Percentiles rank a stretch among this genome's conserved stretches.
Conservation (phyloP, 2,888 invertebrate genomes). For the Alloplasta piceator region DNA sequence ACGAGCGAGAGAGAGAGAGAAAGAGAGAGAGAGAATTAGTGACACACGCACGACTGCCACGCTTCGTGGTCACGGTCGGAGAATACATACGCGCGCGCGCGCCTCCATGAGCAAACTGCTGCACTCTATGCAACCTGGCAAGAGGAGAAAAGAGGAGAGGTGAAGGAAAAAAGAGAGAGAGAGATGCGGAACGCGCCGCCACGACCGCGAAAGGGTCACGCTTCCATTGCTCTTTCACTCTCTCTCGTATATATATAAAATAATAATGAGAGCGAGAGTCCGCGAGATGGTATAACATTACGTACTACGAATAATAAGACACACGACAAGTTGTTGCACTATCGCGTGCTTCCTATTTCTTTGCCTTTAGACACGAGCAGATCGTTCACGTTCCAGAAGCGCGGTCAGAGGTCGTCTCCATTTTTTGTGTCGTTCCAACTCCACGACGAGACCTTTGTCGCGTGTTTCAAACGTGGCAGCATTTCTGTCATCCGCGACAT, state of each 20-base stretch:
- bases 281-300: not conserved
- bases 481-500: not conserved
- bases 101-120: constrained; percentile 51
- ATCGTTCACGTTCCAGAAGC: constrained; percentile 29
- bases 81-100: constrained; percentile 69
- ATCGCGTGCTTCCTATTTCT: constrained; percentile 44
- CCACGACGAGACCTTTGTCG: not conserved
- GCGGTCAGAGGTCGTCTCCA: constrained; percentile 55
- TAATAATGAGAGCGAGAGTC: constrained; percentile 54
- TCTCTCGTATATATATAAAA: constrained; percentile 51
- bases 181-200: constrained; percentile 69
- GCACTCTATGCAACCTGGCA: constrained; percentile 41
- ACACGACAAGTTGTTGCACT: constrained; percentile 64
- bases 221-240: constrained; percentile 74
- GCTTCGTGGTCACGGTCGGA: constrained; percentile 82
- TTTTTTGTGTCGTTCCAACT: not conserved
- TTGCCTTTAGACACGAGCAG: constrained; percentile 1
- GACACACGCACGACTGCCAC: constrained; percentile 83
- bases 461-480: constrained; percentile 11
- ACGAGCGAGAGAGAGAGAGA: not conserved
- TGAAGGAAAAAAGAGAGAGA: constrained; percentile 11
- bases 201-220: constrained; percentile 75
- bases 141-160: constrained; percentile 14
- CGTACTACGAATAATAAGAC: constrained; percentile 45
- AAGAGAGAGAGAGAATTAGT: constrained; percentile 67